Evolutionary conservation across 2,113 vertebrate species (phyloP).

Genomic region (Oncorhynchus clarkii): DNA sequence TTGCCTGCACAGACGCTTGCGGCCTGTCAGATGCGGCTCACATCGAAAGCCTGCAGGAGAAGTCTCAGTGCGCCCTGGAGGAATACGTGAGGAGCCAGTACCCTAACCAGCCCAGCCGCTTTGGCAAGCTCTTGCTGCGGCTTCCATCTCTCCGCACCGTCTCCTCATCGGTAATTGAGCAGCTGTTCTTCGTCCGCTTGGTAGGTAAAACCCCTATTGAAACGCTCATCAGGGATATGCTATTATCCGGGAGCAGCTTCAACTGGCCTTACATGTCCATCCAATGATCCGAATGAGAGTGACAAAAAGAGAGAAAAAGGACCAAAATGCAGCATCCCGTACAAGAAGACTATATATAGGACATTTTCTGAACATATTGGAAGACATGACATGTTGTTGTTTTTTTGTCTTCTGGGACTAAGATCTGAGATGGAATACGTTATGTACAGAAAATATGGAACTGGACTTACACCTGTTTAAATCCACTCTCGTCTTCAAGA

Average conservation of each 20-base stretch:
- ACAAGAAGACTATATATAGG: slow-evolving; percentile 82
- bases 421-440: slow-evolving; percentile 91
- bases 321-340: slow-evolving; percentile 75
- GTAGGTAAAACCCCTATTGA: slow-evolving; percentile 99
- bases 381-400: slow-evolving; percentile 65
- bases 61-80: slow-evolving; percentile 96
- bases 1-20: slow-evolving; percentile 85
- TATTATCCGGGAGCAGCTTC: slow-evolving; percentile 99
- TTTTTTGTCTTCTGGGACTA: slow-evolving; percentile 83
- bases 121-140: slow-evolving; percentile 96
- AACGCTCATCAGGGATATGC: slow-evolving; percentile 99
- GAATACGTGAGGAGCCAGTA: slow-evolving; percentile 98
- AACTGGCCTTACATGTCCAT: slow-evolving; percentile 99
- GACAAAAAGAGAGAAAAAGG: slow-evolving; percentile 71
- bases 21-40: slow-evolving; percentile 97
- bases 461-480: slow-evolving; percentile 91
- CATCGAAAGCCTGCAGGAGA: slow-evolving; percentile 97
- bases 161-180: slow-evolving; percentile 96
- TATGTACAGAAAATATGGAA: slow-evolving; percentile 95
- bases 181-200: slow-evolving; percentile 99
- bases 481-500: slow-evolving; percentile 84
- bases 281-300: slow-evolving; percentile 90
- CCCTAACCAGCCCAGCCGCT: slow-evolving; percentile 97
- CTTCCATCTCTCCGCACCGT: slow-evolving; percentile 94
- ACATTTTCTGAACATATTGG: slow-evolving; percentile 76